Percentiles rank a stretch among this genome's conserved stretches.
phyloP scores from a whole-genome alignment of 2,888 invertebrate genomes.

The Drosophila subsilvestris region DNA sequence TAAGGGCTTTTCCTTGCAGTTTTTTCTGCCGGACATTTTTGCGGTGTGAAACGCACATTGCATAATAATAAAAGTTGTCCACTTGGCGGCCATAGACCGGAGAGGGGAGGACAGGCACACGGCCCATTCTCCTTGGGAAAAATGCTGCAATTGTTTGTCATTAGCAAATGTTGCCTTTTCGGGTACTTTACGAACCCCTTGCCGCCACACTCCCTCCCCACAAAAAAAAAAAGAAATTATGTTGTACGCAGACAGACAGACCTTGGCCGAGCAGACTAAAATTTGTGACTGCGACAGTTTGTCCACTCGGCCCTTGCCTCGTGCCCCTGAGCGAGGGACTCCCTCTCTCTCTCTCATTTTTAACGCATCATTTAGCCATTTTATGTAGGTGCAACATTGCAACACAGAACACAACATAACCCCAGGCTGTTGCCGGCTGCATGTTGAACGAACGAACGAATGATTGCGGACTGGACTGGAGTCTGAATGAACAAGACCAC shows the following conservation, averaged over 20 bases:
- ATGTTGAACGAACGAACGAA: conserved; percentile 59
- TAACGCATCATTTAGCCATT: conserved; percentile 74
- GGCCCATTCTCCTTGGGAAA: conserved; percentile 47
- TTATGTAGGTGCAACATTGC: conserved; percentile 72
- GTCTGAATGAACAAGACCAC: conserved; percentile 56
- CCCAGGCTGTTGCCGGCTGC: conserved; percentile 32
- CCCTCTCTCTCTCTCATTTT: conserved; percentile 49
- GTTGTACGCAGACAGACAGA: conserved; percentile 25
- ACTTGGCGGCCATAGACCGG: conserved; percentile 35
- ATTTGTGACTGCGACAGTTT: conserved; percentile 79
- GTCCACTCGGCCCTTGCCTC: conserved; percentile 18
- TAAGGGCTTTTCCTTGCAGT: conserved; percentile 38
- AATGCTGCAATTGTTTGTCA: conserved; percentile 70
- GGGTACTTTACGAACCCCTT: conserved; percentile 65
- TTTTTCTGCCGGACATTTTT: conserved; percentile 20
- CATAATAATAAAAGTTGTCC: conserved; percentile 72
- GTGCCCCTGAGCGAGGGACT: background rate
- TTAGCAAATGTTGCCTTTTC: conserved; percentile 78
- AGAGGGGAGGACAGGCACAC: conserved; percentile 10
- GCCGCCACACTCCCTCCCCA: background rate
- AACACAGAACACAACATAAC: conserved; percentile 41
- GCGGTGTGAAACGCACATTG: conserved; percentile 62
- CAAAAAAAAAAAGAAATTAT: conserved; percentile 7
- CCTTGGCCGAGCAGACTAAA: conserved; percentile 62
- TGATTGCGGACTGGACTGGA: conserved; percentile 21